These are phyloP conservation scores for Drosophila simulans DNA, from an alignment of 1,140 invertebrate genomes.

Conservation along the genomic window DNA sequence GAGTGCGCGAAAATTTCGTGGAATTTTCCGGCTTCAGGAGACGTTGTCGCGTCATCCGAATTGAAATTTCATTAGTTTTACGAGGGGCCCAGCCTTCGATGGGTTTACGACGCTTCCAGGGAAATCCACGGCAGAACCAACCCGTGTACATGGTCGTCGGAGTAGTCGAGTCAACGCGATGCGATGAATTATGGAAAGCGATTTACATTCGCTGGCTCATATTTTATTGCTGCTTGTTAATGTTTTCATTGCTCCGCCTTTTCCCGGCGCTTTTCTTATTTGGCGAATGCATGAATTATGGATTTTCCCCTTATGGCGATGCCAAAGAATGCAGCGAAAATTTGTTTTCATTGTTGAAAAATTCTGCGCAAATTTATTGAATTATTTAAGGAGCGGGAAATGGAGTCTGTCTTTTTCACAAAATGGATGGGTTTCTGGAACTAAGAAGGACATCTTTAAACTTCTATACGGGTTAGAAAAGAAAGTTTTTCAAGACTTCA, in stretches of 20 bases:
- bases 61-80: constrained; percentile 83
- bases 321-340: constrained; percentile 52
- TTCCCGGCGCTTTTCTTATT: constrained; percentile 57
- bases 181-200: constrained; percentile 78
- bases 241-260: constrained; percentile 65
- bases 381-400: constrained; percentile 34
- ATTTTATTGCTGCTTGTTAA: constrained; percentile 78
- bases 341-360: constrained; percentile 69
- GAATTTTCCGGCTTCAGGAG: constrained; percentile 46
- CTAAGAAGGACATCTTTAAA: background rate
- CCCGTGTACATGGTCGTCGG: too few relatives aligned
- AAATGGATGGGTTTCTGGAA: constrained; percentile 16
- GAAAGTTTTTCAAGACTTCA: too few relatives aligned
- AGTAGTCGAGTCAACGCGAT: constrained; percentile 48
- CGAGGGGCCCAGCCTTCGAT: constrained; percentile 58
- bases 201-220: constrained; percentile 76
- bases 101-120: constrained; percentile 68
- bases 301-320: constrained; percentile 71
- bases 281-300: constrained; percentile 79
- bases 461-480: background rate
- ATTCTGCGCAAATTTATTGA: constrained; percentile 68
- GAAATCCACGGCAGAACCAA: constrained; percentile 41
- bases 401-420: background rate
- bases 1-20: constrained; percentile 80
- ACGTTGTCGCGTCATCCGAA: constrained; percentile 70